These are phyloP conservation scores for Panorpa germanica DNA, from an alignment of 2,888 invertebrate genomes.

Conservation along the genomic window DNA sequence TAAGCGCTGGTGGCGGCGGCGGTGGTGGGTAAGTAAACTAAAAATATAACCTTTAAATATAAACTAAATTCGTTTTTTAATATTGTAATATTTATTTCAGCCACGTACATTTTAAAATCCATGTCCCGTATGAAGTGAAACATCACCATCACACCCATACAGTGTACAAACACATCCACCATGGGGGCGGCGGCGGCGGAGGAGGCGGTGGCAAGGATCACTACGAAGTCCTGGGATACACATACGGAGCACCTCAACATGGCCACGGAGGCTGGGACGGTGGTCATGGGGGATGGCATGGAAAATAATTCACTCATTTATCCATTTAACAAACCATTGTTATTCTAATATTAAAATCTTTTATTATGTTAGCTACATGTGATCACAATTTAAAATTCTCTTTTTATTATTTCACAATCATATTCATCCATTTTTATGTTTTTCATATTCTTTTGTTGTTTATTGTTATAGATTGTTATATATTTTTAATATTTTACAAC, in stretches of 20 bases:
- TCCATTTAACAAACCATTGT: no score
- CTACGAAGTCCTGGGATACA: conserved; percentile 48
- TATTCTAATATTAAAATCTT: no score
- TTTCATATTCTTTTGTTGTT: no score
- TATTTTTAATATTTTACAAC: no score
- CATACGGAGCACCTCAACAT: conserved; percentile 39
- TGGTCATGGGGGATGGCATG: no score
- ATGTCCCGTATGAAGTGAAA: conserved; percentile 59
- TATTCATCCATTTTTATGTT: no score
- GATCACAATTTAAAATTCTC: no score
- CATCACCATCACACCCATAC: conserved; percentile 63
- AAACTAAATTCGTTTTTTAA: conserved; percentile 7
- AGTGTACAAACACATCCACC: conserved; percentile 52
- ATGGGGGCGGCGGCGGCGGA: conserved; percentile 30
- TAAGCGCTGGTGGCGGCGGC: conserved; percentile 21
- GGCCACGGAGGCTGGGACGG: conserved; percentile 23
- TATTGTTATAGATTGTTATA: no score
- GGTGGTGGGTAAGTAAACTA: conserved; percentile 25
- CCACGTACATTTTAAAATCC: conserved; percentile 56
- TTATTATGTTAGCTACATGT: no score
- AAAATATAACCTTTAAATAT: not conserved
- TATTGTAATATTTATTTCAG: conserved; percentile 14
- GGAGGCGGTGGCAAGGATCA: conserved; percentile 30
- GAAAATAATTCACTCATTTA: no score
- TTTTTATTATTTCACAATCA: no score